Evolutionary conservation across 2,797 vertebrate species (phyloP), one percentile per base, ranked within the genome.

Genomic region (Craterocephalus amniculus): DNA sequence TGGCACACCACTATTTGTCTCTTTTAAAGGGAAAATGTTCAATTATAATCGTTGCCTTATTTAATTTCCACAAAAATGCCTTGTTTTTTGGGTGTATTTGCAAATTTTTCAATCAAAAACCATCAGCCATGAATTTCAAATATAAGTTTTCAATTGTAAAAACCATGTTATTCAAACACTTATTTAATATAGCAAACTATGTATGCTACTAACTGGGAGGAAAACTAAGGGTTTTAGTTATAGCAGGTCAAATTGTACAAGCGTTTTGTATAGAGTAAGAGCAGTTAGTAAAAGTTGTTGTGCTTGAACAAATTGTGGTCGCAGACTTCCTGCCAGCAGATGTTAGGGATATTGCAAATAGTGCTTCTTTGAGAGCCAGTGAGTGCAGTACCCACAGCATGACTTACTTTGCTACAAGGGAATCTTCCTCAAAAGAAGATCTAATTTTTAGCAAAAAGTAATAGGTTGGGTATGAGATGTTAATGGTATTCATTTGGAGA

Each of bases 11-110:
- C 14, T 80, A 62, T 24, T 40, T 72, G 20, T 74, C 68, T 73
- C 26, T 76, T 74, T 81, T 73, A 70, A 76, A 83, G 52, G 79
- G 20, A 70, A 77, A 75, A 76, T 13, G 79, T 77, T 13, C 35
- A 65, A 72, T 45, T 67, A 56, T 68, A 58, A 67, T 29, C 6
- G 55, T 76, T 80, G 74, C 76, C 70, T 84, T 82, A 74, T 74
- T 84, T 84, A 70, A 64, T 79, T 80, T 70, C 55, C 57, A 72
- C 48, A 40, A 16, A 1, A 77, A 52, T 69, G 11, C 40, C 62
- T 58, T 34, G 8, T 18, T 45, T 49, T 2, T 31, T 31, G 45
- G 35, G 70, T 22, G 45, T 35, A 58, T 68, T 83, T 68, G n/a
- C 48, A 58, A 56, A 35, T 29, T 20, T 63, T 56, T 67, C 29